Percentiles rank a stretch among this genome's conserved stretches.
phyloP scores from a whole-genome alignment of 2,797 vertebrate genomes.

The Emydoidea blandingii region DNA sequence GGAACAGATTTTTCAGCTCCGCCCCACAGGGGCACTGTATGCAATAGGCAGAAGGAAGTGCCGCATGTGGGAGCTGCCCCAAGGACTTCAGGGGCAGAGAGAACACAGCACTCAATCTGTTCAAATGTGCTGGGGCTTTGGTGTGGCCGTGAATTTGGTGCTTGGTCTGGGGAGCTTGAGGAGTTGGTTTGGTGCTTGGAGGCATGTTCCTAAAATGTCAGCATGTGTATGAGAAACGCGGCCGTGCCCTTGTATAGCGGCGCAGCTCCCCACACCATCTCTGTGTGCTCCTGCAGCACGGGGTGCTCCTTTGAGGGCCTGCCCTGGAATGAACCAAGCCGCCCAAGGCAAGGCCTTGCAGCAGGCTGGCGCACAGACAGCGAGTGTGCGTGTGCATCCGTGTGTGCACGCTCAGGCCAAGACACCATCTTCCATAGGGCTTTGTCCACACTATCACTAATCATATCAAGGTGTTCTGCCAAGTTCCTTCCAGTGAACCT shows the following conservation, averaged over 20 bases:
- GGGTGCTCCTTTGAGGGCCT: background rate
- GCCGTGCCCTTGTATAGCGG: background rate
- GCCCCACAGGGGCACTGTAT: background rate
- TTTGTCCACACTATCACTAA: constrained; percentile 65
- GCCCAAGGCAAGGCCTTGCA: fast-evolving
- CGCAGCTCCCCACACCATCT: background rate
- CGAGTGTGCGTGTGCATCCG: background rate
- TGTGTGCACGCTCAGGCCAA: background rate
- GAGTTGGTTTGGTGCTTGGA: background rate
- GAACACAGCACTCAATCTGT: too few species aligned
- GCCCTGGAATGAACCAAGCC: constrained; percentile 33
- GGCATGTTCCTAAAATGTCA: background rate
- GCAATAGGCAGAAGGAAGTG: background rate
- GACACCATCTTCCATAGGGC: constrained; percentile 63
- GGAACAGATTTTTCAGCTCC: background rate
- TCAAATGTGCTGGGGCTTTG: background rate
- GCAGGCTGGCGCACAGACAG: background rate
- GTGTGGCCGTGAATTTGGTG: background rate
- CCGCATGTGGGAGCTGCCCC: too few species aligned
- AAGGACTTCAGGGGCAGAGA: too few species aligned
- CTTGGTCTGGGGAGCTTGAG: background rate
- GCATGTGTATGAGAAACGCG: fast-evolving
- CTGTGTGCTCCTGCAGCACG: background rate
- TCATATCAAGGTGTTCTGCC: constrained; percentile 79
- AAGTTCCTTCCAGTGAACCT: constrained; percentile 69